Evolutionary conservation across 1,140 invertebrate species (phyloP), one percentile per base, ranked within the genome.

Genomic region (Panagrolaimus sp.): DNA sequence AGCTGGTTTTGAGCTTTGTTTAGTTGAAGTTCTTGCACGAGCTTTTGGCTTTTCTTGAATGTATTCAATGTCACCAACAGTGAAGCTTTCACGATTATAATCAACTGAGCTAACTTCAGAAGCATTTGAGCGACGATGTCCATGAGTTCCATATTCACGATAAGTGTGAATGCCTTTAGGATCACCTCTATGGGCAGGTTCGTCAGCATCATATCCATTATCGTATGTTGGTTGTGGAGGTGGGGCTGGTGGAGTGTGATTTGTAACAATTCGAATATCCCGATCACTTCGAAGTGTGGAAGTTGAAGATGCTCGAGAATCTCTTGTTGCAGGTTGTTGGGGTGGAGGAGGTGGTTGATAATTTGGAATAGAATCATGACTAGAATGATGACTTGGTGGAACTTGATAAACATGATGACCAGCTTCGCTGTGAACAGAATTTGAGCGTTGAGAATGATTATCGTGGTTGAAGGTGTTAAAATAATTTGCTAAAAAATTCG

Each of bases 231-330:
- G 32, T 38, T 38, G 32, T 7, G 32, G 32, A 4, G 32, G 32
- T 38, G 32, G 32, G 7, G 32, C 32, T 38, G 32, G 32, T 4
- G 32, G 32, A 2, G 28, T 58, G 17, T 58, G 21, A 21, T 58
- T 58, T 21, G 28, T 28, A 58, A 58, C 52, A 28, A 58, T 58
- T 26, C 21, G 52, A 12, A 58, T 28, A 10, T 58, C 52, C 12
- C 52, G 52, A 21, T 26, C 52, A 3, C 52, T 28, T 10, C 52
- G 52, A 58, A 28, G 21, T 58, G 21, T 28, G 15, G 52, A 58
- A 58, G 52, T 58, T 12, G 52, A 26, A 6, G 52, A 58, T 12
- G 52, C 28, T 12, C 52, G 52, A 58, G 52, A 58, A 8, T 58
- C 52, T 38, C 32, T 38, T 38, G 32, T 38, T 38, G 32, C 32